Conservation (phyloP, 2,797 vertebrate genomes). For the Liasis olivaceus region DNA sequence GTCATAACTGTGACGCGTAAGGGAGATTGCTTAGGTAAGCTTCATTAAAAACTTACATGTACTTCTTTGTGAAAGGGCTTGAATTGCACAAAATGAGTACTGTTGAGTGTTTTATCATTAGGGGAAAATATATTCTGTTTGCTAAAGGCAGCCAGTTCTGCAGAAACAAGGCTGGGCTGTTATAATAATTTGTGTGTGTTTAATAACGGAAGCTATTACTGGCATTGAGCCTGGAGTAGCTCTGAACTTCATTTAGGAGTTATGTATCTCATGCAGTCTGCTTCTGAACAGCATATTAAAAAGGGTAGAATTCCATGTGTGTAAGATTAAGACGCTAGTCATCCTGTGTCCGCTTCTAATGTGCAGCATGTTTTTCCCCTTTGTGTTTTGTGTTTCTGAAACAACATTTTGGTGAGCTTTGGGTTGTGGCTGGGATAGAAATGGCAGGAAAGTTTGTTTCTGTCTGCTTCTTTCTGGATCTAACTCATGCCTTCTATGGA, state of each 20-base stretch:
- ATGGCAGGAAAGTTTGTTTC: not conserved
- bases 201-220: not conserved
- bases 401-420: not conserved
- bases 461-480: not conserved
- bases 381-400: not conserved
- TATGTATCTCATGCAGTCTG: not conserved
- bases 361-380: not conserved
- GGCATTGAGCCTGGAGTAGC: not conserved
- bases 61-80: slow-evolving; percentile 4
- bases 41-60: slow-evolving; percentile 17
- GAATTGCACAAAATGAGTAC: slow-evolving; percentile 14
- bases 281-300: not conserved
- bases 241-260: not conserved
- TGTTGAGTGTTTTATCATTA: slow-evolving; percentile 12
- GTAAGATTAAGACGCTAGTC: not conserved
- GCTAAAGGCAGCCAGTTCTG: not conserved
- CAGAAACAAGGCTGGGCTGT: not conserved
- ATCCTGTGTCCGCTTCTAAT: not conserved
- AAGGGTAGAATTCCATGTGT: not conserved
- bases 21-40: slow-evolving; percentile 19
- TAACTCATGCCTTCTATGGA: not conserved
- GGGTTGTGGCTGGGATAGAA: not conserved
- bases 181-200: slow-evolving; percentile 4
- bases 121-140: not conserved
- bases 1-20: slow-evolving; percentile 9